A percentile compares a stretch with the other conserved stretches of the same genome.
Evolutionary conservation across 2,888 invertebrate genomes (phyloP).

Genomic region (Xanthia icteritia): DNA sequence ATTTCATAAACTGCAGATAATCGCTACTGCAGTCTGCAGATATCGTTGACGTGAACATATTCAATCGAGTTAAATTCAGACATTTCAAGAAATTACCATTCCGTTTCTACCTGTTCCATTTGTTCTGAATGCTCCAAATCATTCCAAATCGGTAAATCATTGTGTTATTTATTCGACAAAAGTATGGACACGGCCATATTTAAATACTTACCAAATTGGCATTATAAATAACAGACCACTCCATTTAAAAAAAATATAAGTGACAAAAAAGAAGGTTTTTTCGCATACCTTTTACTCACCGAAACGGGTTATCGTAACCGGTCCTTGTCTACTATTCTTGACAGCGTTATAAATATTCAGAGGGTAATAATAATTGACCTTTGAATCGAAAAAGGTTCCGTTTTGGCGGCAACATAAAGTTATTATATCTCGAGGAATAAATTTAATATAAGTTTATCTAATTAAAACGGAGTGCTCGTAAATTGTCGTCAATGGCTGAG

Average conservation of each 20-base stretch:
- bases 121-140: slow-evolving; percentile 22
- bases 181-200: slow-evolving; percentile 44
- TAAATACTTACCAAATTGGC: slow-evolving; percentile 54
- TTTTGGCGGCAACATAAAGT: slow-evolving; percentile 65
- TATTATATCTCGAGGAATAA: slow-evolving; percentile 51
- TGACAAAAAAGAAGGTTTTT: slow-evolving; percentile 78
- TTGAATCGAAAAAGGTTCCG: slow-evolving; percentile 77
- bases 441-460: slow-evolving; percentile 54
- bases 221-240: slow-evolving; percentile 59
- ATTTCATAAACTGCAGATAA: slow-evolving; percentile 48
- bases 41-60: slow-evolving; percentile 40
- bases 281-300: slow-evolving; percentile 79
- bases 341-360: slow-evolving; percentile 82
- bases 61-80: slow-evolving; percentile 17
- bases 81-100: slow-evolving; percentile 37
- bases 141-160: slow-evolving; percentile 43
- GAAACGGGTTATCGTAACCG: slow-evolving; percentile 81
- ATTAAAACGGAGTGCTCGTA: slow-evolving; percentile 58
- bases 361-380: slow-evolving; percentile 82
- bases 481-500: slow-evolving; percentile 40
- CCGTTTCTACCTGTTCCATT: slow-evolving; percentile 33
- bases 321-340: slow-evolving; percentile 78
- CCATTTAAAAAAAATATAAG: slow-evolving; percentile 61
- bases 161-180: slow-evolving; percentile 47
- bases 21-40: slow-evolving; percentile 34